Evolutionary conservation across 1,140 invertebrate genomes (phyloP).

Genomic region (Oscheius sp.): DNA sequence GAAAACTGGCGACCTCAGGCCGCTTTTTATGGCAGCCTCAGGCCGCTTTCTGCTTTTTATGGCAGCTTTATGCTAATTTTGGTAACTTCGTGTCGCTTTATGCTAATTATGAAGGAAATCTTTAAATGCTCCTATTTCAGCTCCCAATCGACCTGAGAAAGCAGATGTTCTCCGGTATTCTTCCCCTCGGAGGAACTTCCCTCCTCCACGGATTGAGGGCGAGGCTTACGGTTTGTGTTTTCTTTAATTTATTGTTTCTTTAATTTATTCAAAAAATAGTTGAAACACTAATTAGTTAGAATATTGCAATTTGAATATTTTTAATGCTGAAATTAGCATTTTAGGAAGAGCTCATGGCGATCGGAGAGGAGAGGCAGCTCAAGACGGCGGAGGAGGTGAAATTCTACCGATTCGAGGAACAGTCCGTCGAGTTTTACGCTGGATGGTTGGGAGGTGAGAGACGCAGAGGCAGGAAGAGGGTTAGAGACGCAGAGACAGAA

Average conservation of each 20-base stretch:
- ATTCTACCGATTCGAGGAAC: not conserved
- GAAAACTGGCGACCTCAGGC: too few species aligned
- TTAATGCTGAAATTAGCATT: not conserved
- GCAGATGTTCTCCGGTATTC: constrained; percentile 1
- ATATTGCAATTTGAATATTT: not conserved
- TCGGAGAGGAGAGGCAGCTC: not conserved
- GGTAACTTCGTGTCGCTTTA: not conserved
- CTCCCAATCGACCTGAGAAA: not conserved
- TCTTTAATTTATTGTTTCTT: not conserved
- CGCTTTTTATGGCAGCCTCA: too few species aligned
- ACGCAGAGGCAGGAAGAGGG: too few species aligned
- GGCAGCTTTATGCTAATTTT: too few species aligned
- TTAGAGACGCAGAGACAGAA: too few species aligned
- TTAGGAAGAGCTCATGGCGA: not conserved
- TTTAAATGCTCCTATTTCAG: not conserved
- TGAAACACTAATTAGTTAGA: too few species aligned
- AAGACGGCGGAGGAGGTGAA: not conserved
- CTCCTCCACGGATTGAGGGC: not conserved
- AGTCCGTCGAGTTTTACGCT: not conserved
- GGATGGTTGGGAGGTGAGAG: not conserved
- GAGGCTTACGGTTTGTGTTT: not conserved
- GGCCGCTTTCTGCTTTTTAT: too few species aligned
- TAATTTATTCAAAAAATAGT: too few species aligned
- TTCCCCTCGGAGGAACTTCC: not conserved
- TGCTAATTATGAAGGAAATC: not conserved